These are phyloP conservation scores for Ormyrus rosae DNA, from an alignment of 2,888 invertebrate species.

Conservation along the genomic window DNA sequence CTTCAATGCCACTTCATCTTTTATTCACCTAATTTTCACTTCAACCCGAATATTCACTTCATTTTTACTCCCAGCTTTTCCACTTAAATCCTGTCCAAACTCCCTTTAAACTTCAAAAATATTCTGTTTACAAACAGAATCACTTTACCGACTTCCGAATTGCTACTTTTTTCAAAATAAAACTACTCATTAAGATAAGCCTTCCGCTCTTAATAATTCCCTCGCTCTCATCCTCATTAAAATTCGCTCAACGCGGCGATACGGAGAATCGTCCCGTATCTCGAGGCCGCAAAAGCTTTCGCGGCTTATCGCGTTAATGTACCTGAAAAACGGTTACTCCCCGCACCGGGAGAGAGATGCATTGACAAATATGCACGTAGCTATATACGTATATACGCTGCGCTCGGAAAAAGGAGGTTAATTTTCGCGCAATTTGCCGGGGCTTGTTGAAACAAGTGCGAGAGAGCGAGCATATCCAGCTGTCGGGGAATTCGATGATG, in stretches of 20 bases:
- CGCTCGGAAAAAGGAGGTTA: conserved; percentile 28
- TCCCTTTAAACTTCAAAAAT: no score
- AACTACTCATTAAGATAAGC: neutral
- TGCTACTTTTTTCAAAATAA: no score
- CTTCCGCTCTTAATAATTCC: neutral
- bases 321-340: conserved; percentile 28
- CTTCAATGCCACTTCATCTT: no score
- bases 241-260: neutral
- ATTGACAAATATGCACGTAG: neutral
- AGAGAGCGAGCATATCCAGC: neutral
- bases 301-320: neutral
- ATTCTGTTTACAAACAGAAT: no score
- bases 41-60: no score
- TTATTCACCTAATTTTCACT: no score
- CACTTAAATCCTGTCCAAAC: no score
- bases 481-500: conserved; percentile 1
- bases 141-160: no score
- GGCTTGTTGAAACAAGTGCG: conserved; percentile 23
- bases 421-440: conserved; percentile 29
- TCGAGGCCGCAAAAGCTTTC: neutral
- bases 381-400: neutral
- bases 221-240: neutral
- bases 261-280: neutral
- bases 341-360: neutral
- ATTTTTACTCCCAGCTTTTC: no score